Conservation (phyloP, 2,888 invertebrate species). For the Argyresthia goedartella region DNA sequence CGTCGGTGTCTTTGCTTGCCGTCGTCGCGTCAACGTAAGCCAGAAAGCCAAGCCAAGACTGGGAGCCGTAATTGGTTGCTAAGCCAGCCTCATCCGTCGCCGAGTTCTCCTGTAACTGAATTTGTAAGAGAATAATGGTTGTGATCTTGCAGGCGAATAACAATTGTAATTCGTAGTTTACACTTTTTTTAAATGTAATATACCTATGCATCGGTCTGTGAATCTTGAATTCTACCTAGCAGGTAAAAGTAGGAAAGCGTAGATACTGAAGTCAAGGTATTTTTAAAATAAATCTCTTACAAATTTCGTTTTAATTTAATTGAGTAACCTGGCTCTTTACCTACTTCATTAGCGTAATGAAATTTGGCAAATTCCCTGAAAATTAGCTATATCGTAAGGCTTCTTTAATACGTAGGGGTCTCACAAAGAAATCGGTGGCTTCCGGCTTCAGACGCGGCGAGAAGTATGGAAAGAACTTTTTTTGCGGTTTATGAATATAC, state of each 20-base stretch:
- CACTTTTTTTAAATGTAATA: too few species aligned
- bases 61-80: too few species aligned
- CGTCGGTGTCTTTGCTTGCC: too few species aligned
- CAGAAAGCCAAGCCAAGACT: too few species aligned
- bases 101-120: too few species aligned
- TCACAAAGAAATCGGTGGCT: conserved; percentile 40
- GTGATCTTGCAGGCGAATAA: too few species aligned
- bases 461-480: conserved; percentile 16
- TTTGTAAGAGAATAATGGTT: too few species aligned
- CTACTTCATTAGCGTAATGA: conserved; percentile 54
- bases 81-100: too few species aligned
- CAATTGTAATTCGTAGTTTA: too few species aligned
- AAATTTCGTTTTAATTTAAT: conserved; percentile 15
- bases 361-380: conserved; percentile 49
- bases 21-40: too few species aligned
- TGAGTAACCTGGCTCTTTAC: conserved; percentile 16
- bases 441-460: conserved; percentile 2
- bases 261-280: neutral
- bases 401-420: conserved; percentile 38
- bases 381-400: conserved; percentile 48
- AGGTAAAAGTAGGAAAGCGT: too few species aligned
- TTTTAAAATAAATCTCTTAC: neutral
- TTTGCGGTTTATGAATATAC: neutral
- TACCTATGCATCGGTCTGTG: neutral
- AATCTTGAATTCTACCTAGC: neutral